Evolutionary conservation across 2,113 vertebrate genomes (phyloP).

Genomic region (Etheostoma cragini): DNA sequence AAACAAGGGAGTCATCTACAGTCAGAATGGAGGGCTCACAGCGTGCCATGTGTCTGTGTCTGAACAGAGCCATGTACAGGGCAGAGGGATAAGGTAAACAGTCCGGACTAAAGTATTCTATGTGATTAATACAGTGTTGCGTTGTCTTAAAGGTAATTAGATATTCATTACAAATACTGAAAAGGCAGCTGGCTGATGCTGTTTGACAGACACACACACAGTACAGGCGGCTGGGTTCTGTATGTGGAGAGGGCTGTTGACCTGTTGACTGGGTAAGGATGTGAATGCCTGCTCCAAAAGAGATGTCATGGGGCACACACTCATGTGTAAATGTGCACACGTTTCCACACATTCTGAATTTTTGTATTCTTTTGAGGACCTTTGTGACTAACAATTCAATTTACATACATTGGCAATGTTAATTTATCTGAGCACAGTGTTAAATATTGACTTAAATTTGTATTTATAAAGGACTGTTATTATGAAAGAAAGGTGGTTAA

Average conservation of each 20-base stretch:
- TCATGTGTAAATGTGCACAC: background rate
- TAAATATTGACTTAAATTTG: background rate
- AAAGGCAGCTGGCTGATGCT: constrained; percentile 31
- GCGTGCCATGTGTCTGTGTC: constrained; percentile 51
- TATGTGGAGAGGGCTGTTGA: constrained; percentile 55
- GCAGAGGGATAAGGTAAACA: constrained; percentile 40
- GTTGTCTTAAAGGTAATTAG: constrained; percentile 17
- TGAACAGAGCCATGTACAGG: constrained; percentile 22
- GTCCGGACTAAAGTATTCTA: constrained; percentile 36
- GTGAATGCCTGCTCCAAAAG: constrained; percentile 9
- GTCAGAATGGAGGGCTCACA: constrained; percentile 49
- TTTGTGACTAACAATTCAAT: background rate
- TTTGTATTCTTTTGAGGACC: background rate
- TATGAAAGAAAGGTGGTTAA: background rate
- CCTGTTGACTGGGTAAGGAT: constrained; percentile 48
- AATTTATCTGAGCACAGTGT: background rate
- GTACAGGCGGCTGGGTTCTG: constrained; percentile 60
- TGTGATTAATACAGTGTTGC: constrained; percentile 2
- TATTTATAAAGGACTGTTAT: background rate
- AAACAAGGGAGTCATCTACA: constrained; percentile 52
- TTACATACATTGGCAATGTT: background rate
- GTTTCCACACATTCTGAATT: background rate
- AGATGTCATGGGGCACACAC: background rate
- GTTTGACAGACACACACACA: background rate
- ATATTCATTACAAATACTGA: constrained; percentile 5